phyloP scores from a whole-genome alignment of 2,888 invertebrate species.

The Amphipyra berbera region DNA sequence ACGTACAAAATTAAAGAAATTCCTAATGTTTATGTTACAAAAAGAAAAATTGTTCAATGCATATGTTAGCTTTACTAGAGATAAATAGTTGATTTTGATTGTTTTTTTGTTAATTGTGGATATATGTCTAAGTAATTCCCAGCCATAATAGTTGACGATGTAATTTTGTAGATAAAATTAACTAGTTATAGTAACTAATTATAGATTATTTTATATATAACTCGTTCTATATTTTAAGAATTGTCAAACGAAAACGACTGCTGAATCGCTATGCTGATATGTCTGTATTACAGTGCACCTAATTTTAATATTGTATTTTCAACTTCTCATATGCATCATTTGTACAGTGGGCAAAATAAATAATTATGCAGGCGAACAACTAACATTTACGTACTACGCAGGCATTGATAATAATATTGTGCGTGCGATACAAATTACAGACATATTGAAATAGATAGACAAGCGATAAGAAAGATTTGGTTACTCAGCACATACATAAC shows the following conservation, averaged over 20 bases:
- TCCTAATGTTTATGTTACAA: constrained; percentile 18
- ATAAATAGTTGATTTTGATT: too few species aligned
- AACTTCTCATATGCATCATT: constrained; percentile 45
- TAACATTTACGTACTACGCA: too few species aligned
- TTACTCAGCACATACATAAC: too few species aligned
- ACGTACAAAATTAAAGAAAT: constrained; percentile 64
- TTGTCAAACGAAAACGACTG: constrained; percentile 14
- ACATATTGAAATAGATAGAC: too few species aligned
- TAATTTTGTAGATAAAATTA: constrained; percentile 13
- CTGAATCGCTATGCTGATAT: not conserved
- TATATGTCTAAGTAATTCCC: constrained; percentile 23
- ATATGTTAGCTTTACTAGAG: constrained; percentile 52
- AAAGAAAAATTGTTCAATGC: constrained; percentile 39
- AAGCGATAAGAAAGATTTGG: too few species aligned
- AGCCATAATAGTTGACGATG: constrained; percentile 22
- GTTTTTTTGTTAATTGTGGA: constrained; percentile 26
- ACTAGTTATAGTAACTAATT: constrained; percentile 20
- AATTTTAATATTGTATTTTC: constrained; percentile 48
- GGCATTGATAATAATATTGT: too few species aligned
- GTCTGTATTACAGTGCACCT: constrained; percentile 8
- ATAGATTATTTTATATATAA: constrained; percentile 6
- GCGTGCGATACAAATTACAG: too few species aligned
- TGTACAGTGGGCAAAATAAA: constrained; percentile 3
- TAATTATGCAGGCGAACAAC: too few species aligned
- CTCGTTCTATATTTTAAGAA: constrained; percentile 2